These are phyloP conservation scores for Archivesica marissinica DNA, from an alignment of 1,140 invertebrate species.

Conservation along the genomic window DNA sequence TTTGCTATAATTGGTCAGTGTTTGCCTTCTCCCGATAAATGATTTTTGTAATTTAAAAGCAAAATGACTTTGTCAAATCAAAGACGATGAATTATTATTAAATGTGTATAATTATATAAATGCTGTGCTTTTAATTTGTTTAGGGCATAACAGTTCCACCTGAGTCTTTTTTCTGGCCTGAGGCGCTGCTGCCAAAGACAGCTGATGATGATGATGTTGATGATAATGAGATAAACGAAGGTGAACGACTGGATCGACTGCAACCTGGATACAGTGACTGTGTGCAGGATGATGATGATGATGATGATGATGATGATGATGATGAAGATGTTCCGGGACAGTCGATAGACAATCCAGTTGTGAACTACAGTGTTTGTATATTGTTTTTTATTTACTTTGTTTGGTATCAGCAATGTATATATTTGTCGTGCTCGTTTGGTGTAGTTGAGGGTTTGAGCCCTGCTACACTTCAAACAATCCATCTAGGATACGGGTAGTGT, in stretches of 20 bases:
- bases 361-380: not conserved
- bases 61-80: no score
- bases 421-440: no score
- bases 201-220: conserved; percentile 53
- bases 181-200: conserved; percentile 73
- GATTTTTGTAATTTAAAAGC: no score
- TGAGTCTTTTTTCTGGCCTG: conserved; percentile 89
- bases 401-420: not conserved
- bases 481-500: no score
- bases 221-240: conserved; percentile 42
- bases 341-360: conserved; percentile 1
- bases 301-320: conserved; percentile 55
- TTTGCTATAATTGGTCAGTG: no score
- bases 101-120: no score
- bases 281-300: conserved; percentile 34
- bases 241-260: conserved; percentile 1
- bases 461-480: no score
- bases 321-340: conserved; percentile 63
- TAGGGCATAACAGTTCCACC: conserved; percentile 85
- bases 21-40: no score
- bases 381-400: conserved; percentile 8
- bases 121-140: conserved; percentile 26
- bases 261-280: conserved; percentile 42
- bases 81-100: no score
- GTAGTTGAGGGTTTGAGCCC: no score